These are phyloP conservation scores for Prostheceraeus crozeri DNA, from an alignment of 2,888 invertebrate species.

Conservation along the genomic window DNA sequence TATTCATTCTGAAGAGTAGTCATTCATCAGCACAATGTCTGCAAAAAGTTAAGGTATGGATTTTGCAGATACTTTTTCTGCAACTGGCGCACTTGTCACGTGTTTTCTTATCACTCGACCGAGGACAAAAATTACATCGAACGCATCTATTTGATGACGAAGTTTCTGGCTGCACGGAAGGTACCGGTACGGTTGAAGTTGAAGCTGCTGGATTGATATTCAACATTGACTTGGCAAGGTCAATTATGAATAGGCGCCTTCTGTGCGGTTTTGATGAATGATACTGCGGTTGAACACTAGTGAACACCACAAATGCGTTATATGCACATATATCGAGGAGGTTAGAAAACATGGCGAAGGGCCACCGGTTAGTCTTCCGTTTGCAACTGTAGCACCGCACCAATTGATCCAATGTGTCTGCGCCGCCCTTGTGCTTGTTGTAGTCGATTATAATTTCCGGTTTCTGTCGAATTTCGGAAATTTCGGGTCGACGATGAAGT, in stretches of 20 bases:
- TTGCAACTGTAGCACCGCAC: constrained; percentile 20
- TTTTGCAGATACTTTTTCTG: too few species aligned
- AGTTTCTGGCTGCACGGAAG: too few species aligned
- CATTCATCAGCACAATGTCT: too few species aligned
- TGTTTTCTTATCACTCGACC: too few species aligned
- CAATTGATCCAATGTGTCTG: constrained; percentile 14
- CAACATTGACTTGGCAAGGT: constrained; percentile 15
- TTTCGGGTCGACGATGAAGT: background rate
- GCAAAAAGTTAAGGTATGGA: too few species aligned
- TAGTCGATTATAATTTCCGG: constrained; percentile 19
- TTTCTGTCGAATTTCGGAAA: constrained; percentile 14
- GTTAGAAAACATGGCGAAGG: constrained; percentile 20
- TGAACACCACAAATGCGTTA: constrained; percentile 22
- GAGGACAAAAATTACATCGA: too few species aligned
- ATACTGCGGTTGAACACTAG: constrained; percentile 6
- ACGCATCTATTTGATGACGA: too few species aligned
- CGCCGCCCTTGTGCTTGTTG: constrained; percentile 17
- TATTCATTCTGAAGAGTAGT: too few species aligned
- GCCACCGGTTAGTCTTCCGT: constrained; percentile 27
- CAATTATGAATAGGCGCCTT: constrained; percentile 10
- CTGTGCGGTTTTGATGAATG: constrained; percentile 6
- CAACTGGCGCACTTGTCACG: too few species aligned
- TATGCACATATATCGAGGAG: background rate
- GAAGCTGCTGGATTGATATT: too few species aligned
- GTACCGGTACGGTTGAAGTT: too few species aligned